These are phyloP conservation scores for Leptopilina syphax DNA, from an alignment of 2,888 invertebrate species.

Conservation along the genomic window DNA sequence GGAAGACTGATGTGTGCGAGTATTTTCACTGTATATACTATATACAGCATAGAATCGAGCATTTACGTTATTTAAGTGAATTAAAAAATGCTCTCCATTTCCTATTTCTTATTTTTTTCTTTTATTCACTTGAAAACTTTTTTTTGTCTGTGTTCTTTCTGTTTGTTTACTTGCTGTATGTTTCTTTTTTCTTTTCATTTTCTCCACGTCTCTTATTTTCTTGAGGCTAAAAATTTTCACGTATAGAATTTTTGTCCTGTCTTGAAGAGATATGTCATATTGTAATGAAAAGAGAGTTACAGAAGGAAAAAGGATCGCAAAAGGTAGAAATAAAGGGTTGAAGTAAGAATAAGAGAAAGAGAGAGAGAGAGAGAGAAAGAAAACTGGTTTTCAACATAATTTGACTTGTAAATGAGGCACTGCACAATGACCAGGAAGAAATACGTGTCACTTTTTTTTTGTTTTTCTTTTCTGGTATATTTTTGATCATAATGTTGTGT, in stretches of 20 bases:
- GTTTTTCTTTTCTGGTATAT: neutral
- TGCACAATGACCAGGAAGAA: constrained; percentile 23
- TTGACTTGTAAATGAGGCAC: constrained; percentile 25
- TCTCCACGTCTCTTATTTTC: no score
- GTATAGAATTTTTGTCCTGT: constrained; percentile 1
- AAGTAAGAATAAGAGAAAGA: neutral
- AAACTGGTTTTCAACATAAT: constrained; percentile 37
- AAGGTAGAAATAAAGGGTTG: constrained; percentile 13
- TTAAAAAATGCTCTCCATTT: constrained; percentile 2
- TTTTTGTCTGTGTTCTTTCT: neutral
- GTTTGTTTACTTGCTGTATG: neutral
- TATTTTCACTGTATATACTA: neutral
- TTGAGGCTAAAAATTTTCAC: neutral
- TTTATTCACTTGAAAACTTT: neutral
- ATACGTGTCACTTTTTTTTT: neutral
- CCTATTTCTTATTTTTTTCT: neutral
- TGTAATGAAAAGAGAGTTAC: constrained; percentile 8
- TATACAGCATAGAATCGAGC: constrained; percentile 1
- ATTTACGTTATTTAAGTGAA: constrained; percentile 19
- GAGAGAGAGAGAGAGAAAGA: neutral
- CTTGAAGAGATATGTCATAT: constrained; percentile 13
- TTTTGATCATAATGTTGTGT: neutral
- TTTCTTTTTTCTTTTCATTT: neutral
- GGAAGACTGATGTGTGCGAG: constrained; percentile 29
- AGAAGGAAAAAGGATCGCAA: neutral